phyloP scores from a whole-genome alignment of 1,140 invertebrate species.

The Camponotus pennsylvanicus region DNA sequence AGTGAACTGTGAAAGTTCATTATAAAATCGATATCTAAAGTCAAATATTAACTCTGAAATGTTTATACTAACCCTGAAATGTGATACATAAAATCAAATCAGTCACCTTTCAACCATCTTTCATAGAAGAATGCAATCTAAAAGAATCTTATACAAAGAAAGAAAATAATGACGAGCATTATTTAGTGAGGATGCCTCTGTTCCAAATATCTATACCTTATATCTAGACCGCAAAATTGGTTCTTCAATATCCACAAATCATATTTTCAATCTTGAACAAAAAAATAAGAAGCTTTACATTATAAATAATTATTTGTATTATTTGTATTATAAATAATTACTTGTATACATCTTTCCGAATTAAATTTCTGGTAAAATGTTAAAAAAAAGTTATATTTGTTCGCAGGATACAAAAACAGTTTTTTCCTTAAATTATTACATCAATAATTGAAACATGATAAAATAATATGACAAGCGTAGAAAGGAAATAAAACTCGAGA shows the following conservation, averaged over 20 bases:
- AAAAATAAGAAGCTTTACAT: constrained; percentile 13
- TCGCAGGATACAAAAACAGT: not conserved
- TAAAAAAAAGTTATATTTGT: not conserved
- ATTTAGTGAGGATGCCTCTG: constrained; percentile 15
- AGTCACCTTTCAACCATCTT: not conserved
- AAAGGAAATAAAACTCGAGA: not conserved
- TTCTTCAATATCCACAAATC: constrained; percentile 14
- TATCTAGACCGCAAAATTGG: not conserved
- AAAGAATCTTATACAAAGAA: not conserved
- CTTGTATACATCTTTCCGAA: not conserved
- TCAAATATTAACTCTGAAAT: too few species aligned
- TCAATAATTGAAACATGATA: constrained; percentile 25
- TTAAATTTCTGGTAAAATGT: constrained; percentile 28
- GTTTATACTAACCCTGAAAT: too few species aligned
- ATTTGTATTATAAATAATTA: constrained; percentile 17
- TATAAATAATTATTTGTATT: constrained; percentile 11
- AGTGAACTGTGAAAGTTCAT: too few species aligned
- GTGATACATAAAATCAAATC: not conserved
- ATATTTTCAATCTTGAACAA: not conserved
- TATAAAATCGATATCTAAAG: too few species aligned
- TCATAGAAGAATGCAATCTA: not conserved
- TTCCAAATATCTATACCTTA: not conserved
- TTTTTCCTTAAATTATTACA: not conserved
- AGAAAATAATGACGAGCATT: constrained; percentile 24
- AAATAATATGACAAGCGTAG: not conserved